Conservation (phyloP, 2,113 vertebrate genomes). For the Tretioscincus oriximinensis region DNA sequence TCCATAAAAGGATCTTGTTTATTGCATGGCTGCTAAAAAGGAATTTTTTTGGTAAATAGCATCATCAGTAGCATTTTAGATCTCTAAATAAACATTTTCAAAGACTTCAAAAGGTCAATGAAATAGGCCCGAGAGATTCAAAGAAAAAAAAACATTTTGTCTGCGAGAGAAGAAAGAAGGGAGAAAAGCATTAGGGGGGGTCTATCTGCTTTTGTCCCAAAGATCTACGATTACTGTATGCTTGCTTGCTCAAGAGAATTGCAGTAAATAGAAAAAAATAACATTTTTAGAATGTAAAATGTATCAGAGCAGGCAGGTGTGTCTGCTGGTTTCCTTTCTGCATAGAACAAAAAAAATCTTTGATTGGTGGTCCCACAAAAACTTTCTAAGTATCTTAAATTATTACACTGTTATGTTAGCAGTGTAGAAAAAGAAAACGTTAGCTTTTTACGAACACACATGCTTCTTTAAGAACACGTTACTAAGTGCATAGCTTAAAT, state of each 20-base stretch:
- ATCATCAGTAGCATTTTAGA: too few relatives aligned
- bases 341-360: not conserved
- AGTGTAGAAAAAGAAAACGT: not conserved
- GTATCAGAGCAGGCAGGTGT: not conserved
- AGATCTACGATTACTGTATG: not conserved
- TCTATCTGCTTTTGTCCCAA: not conserved
- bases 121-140: too few relatives aligned
- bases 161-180: too few relatives aligned
- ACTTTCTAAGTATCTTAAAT: not conserved
- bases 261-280: not conserved
- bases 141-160: too few relatives aligned
- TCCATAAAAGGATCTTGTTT: too few relatives aligned
- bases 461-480: constrained; percentile 14
- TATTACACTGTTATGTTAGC: not conserved
- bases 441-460: too few relatives aligned
- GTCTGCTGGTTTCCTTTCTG: not conserved
- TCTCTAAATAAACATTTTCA: too few relatives aligned
- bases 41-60: too few relatives aligned
- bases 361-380: not conserved
- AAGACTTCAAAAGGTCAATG: too few relatives aligned
- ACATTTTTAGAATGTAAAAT: not conserved
- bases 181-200: not conserved
- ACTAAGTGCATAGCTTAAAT: constrained; percentile 27
- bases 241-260: not conserved
- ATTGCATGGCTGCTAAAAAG: too few relatives aligned